These are phyloP conservation scores for Anolis sagrei DNA, from an alignment of 2,113 vertebrate genomes.

Conservation along the genomic window DNA sequence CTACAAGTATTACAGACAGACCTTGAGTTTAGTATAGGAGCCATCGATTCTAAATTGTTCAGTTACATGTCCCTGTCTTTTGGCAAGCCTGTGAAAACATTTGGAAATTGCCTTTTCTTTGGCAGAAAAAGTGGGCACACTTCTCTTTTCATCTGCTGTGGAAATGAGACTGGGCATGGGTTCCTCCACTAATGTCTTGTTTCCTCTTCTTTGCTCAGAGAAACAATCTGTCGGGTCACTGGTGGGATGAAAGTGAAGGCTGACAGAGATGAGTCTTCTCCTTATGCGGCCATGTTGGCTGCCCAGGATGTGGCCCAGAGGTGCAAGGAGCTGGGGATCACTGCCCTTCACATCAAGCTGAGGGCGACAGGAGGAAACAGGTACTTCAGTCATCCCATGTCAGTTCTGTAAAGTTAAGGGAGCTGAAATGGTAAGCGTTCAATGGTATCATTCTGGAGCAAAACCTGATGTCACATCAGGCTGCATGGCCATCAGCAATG, in stretches of 20 bases:
- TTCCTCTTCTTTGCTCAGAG: conserved; percentile 73
- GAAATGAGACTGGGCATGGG: neutral
- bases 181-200: neutral
- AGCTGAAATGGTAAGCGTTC: neutral
- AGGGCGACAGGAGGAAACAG: conserved; percentile 95
- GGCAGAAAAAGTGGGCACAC: neutral
- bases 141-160: neutral
- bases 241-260: conserved; percentile 99
- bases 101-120: neutral
- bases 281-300: conserved; percentile 95
- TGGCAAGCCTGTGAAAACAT: neutral
- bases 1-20: neutral
- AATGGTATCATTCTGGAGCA: neutral
- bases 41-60: neutral
- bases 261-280: conserved; percentile 95
- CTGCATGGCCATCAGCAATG: no score
- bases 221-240: conserved; percentile 97
- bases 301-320: conserved; percentile 97
- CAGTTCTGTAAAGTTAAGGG: neutral
- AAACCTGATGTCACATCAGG: no score
- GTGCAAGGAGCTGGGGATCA: conserved; percentile 98
- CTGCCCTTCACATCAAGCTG: conserved; percentile 96
- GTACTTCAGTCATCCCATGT: conserved; percentile 52
- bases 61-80: neutral
- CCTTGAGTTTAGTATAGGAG: neutral